Evolutionary conservation across 2,888 invertebrate genomes (phyloP).

Genomic region (Ptychoptera albimana): DNA sequence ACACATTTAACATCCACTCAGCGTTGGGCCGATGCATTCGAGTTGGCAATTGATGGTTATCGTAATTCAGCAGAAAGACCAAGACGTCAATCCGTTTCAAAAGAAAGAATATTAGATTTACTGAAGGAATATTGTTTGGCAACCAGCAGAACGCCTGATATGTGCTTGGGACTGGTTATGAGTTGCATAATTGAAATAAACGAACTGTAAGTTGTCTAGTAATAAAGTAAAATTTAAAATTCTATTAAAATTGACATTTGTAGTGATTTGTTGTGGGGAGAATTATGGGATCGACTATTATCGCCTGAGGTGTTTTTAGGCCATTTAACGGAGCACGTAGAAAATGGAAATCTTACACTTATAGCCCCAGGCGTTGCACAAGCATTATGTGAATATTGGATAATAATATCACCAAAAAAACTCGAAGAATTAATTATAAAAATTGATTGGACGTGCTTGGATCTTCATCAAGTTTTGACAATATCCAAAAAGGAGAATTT

Average conservation of each 20-base stretch:
- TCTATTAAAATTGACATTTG: constrained; percentile 18
- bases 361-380: constrained; percentile 57
- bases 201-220: constrained; percentile 14
- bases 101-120: constrained; percentile 30
- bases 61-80: constrained; percentile 26
- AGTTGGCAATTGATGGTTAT: constrained; percentile 36
- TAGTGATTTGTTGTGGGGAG: constrained; percentile 39
- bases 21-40: constrained; percentile 39
- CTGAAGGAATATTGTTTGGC: constrained; percentile 31
- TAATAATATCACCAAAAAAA: constrained; percentile 39
- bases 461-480: constrained; percentile 49
- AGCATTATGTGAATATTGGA: constrained; percentile 51
- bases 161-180: constrained; percentile 26
- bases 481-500: constrained; percentile 24
- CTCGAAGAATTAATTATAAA: constrained; percentile 56
- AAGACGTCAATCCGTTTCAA: constrained; percentile 27
- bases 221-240: not conserved
- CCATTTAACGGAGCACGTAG: constrained; percentile 52
- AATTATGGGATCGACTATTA: constrained; percentile 42
- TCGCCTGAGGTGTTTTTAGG: constrained; percentile 46
- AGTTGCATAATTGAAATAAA: constrained; percentile 27
- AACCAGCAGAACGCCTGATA: constrained; percentile 26
- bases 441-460: constrained; percentile 55
- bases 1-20: constrained; percentile 42
- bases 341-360: constrained; percentile 40